Base-by-base conservation (phyloP, 2,797 vertebrate species). In the Ptychadena robeensis region DNA sequence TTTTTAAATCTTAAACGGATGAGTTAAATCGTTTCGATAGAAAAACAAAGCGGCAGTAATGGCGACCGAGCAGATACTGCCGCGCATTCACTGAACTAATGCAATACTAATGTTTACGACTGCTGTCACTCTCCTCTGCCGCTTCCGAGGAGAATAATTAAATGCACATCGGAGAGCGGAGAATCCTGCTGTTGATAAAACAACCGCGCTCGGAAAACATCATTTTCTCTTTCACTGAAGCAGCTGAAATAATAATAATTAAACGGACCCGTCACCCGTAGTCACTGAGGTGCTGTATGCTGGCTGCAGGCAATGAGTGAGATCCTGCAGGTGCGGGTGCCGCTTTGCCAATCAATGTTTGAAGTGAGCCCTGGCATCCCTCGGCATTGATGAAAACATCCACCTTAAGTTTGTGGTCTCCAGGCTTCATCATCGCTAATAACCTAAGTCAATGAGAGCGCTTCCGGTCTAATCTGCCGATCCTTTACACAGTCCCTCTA, bases 111-210 rank as follows among this genome's bases (percentile, higher is more conserved):
- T 70, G 71, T 71, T 80, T 80, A 31, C 66, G 7, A 25, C 64
- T 61, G 18, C 65, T 38, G 65, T 76, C 78, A 80, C 75, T 85
- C 78, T 34, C 71, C 64, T 69, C 65, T 75, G 53, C 30, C n/a
- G 63, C 69, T 75, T 61, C 57, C 65, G 70, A 76, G 57, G 72
- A 80, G 66, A 75, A 48, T 80, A 80, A 80, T 85, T 71, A 85
- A 59, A 80, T 37, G 71, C 78, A 71, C 37, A 73, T 34, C 66
- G 63, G 76, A 25, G 31, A 70, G 67, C 35, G 27, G 67, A 64
- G 28, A 71, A 82, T 69, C 44, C 73, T 32, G 34, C n/a, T 63
- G 79, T 71, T 80, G 68, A 64, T 80, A 80, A 40, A 80, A 71
- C 79, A 80, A 34, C 76, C 3, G 11, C 31, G 59, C 22, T 38